These are phyloP conservation scores for Apostichopus leukothele DNA, from an alignment of 53 echinoderm and acorn worm species.

Conservation along the genomic window DNA sequence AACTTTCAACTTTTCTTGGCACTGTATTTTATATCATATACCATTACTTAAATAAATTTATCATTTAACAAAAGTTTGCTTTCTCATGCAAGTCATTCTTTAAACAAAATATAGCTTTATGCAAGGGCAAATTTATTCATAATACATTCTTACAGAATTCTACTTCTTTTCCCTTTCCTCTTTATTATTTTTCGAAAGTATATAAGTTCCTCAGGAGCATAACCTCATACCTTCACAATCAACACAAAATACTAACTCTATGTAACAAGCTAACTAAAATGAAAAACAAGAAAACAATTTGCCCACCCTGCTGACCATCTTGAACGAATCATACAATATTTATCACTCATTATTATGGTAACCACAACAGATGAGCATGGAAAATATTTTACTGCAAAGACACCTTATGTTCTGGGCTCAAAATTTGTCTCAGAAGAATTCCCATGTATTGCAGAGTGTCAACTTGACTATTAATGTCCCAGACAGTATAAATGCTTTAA, in stretches of 20 bases:
- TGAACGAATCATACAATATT: too few relatives aligned
- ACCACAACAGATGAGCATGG: too few relatives aligned
- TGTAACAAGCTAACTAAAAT: not conserved
- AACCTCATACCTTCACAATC: not conserved
- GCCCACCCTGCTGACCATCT: too few relatives aligned
- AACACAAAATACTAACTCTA: not conserved
- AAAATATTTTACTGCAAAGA: too few relatives aligned
- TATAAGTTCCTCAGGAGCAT: not conserved
- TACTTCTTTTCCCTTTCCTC: not conserved
- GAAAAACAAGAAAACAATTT: not conserved
- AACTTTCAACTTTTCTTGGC: not conserved
- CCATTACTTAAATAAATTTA: not conserved
- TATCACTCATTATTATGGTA: too few relatives aligned
- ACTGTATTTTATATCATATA: not conserved
- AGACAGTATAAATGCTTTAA: too few relatives aligned
- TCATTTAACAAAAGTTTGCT: not conserved
- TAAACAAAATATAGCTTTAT: constrained; percentile 33
- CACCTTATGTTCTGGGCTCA: too few relatives aligned
- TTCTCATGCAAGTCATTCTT: not conserved
- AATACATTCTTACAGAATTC: not conserved
- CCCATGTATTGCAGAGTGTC: too few relatives aligned
- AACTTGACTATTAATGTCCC: too few relatives aligned
- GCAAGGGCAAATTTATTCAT: constrained; percentile 1
- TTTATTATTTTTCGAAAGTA: too few relatives aligned
- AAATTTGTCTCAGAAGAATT: too few relatives aligned